Evolutionary conservation across 2,797 vertebrate species (phyloP).

Genomic region (Acrossocheilus fasciatus): DNA sequence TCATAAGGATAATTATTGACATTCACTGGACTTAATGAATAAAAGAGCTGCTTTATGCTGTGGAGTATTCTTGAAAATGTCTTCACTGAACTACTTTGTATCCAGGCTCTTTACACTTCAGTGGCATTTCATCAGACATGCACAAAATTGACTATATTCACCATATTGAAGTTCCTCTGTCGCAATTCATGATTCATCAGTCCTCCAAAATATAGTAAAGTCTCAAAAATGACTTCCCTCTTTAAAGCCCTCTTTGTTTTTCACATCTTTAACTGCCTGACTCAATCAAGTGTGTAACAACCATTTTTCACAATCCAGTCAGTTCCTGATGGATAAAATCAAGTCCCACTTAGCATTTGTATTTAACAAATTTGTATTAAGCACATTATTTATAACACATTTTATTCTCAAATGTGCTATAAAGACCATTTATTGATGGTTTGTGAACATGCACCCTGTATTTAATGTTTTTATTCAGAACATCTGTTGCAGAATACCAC

Average conservation of each 20-base stretch:
- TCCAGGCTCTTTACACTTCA: neutral
- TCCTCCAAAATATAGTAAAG: neutral
- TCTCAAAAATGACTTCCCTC: neutral
- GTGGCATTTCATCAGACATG: neutral
- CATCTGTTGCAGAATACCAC: neutral
- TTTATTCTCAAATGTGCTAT: neutral
- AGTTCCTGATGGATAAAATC: neutral
- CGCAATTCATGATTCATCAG: neutral
- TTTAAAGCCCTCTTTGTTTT: neutral
- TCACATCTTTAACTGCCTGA: neutral
- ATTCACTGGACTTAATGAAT: neutral
- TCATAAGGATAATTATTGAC: neutral
- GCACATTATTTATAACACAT: neutral
- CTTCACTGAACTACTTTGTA: neutral
- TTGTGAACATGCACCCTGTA: neutral
- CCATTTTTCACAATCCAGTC: neutral
- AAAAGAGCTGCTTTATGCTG: neutral
- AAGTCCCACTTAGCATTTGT: neutral
- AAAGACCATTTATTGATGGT: neutral
- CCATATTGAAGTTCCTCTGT: neutral
- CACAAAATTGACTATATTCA: neutral
- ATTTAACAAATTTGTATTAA: neutral
- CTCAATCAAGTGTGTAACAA: neutral
- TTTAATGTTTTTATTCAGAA: neutral
- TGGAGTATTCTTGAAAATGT: neutral